Conservation (phyloP, 2,113 vertebrate species). For the Tretioscincus oriximinensis region DNA sequence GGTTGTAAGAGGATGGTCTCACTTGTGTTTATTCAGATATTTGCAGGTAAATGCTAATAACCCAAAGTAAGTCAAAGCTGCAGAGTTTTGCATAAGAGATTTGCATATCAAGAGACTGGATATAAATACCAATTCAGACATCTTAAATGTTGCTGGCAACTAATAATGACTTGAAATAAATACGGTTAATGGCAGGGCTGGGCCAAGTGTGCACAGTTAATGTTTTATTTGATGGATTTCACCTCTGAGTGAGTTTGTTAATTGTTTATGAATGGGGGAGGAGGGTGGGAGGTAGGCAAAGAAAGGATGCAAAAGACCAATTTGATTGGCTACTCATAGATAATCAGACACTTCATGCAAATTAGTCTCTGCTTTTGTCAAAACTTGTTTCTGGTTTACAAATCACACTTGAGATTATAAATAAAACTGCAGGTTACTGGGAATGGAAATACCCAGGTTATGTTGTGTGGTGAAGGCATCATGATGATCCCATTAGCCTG, state of each 20-base stretch:
- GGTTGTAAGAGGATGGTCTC: conserved; percentile 65
- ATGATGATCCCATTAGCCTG: no score
- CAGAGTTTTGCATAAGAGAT: conserved; percentile 69
- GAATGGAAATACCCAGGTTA: background rate
- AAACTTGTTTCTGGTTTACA: conserved; percentile 3
- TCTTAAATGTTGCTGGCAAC: conserved; percentile 63
- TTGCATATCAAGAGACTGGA: conserved; percentile 70
- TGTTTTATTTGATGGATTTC: conserved; percentile 27
- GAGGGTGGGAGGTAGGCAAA: background rate
- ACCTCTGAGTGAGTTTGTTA: conserved; percentile 16
- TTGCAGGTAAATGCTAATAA: conserved; percentile 71
- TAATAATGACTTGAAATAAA: conserved; percentile 68
- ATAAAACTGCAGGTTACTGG: background rate
- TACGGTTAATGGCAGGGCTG: conserved; percentile 27
- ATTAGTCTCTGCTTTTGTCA: conserved; percentile 21
- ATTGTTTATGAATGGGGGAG: conserved; percentile 37
- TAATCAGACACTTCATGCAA: conserved; percentile 31
- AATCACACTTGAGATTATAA: background rate
- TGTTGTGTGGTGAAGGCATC: no score
- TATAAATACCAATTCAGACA: conserved; percentile 65
- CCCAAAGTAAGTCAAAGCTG: conserved; percentile 66
- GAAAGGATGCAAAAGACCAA: conserved; percentile 22
- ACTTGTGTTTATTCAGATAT: conserved; percentile 65
- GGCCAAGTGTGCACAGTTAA: conserved; percentile 18
- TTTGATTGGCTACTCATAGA: conserved; percentile 38